Percentiles rank a stretch among this genome's conserved stretches.
Conservation (phyloP, 1,140 invertebrate species). For the Trypoxylus dichotomus region DNA sequence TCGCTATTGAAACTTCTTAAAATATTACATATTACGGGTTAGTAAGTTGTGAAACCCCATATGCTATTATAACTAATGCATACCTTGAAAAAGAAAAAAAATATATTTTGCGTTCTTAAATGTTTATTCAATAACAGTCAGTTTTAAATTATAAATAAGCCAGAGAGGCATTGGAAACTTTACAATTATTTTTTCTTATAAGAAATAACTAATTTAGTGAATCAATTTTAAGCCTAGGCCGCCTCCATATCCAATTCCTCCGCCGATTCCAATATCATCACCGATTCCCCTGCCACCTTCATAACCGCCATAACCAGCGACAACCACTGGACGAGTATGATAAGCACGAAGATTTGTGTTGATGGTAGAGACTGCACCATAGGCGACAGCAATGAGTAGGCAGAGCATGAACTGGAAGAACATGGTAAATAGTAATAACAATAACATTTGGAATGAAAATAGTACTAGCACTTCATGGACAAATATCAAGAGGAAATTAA, state of each 20-base stretch:
- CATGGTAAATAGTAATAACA: not conserved
- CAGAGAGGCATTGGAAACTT: not conserved
- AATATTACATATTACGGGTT: no score
- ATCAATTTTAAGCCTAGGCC: not conserved
- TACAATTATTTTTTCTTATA: not conserved
- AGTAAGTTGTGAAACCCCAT: no score
- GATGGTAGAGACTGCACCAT: not conserved
- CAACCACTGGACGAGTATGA: not conserved
- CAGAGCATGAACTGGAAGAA: not conserved
- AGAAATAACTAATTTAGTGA: not conserved
- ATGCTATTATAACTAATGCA: no score
- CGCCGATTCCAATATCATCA: not conserved
- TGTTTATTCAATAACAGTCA: slow-evolving; percentile 23
- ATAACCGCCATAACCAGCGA: not conserved
- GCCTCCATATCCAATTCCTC: not conserved
- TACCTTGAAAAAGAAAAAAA: not conserved
- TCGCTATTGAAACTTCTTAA: no score
- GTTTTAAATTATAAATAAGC: slow-evolving; percentile 20
- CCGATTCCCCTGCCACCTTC: not conserved
- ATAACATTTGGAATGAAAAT: no score
- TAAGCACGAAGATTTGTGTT: slow-evolving; percentile 21
- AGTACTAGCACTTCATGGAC: no score
- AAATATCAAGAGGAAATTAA: no score
- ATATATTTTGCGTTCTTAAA: not conserved
- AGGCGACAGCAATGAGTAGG: slow-evolving; percentile 2